Conservation (phyloP, 2,113 vertebrate species). For the Anarhynchus alexandrinus region DNA sequence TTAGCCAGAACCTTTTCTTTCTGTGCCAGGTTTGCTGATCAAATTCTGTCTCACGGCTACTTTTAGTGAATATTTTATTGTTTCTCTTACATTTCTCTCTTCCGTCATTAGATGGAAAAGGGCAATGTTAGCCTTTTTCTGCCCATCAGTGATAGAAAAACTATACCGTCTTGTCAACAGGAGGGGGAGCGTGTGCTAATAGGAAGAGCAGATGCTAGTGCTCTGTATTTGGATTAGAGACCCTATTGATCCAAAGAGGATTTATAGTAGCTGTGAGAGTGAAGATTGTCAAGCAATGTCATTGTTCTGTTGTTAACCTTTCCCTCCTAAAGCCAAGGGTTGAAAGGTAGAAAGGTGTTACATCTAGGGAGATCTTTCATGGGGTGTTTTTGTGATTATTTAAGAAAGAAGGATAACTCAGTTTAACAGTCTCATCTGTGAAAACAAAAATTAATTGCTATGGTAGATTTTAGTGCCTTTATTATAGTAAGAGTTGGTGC, state of each 20-base stretch:
- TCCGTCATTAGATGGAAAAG: neutral
- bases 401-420: neutral
- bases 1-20: neutral
- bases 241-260: constrained; percentile 70
- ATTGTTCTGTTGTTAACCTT: constrained; percentile 60
- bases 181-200: constrained; percentile 36
- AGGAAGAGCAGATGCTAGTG: constrained; percentile 21
- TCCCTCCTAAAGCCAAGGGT: neutral
- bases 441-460: constrained; percentile 37
- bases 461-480: neutral
- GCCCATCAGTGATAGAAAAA: constrained; percentile 25
- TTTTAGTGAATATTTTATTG: constrained; percentile 8
- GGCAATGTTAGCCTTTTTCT: neutral
- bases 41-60: neutral
- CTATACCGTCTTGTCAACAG: constrained; percentile 18
- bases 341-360: constrained; percentile 4
- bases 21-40: neutral
- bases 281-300: constrained; percentile 54
- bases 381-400: neutral
- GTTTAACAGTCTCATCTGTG: neutral
- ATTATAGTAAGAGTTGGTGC: neutral
- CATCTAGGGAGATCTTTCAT: neutral
- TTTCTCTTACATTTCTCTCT: neutral
- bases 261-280: constrained; percentile 59
- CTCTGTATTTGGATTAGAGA: constrained; percentile 55